These are phyloP conservation scores for Leptobrachium ailaonicum DNA, from an alignment of 2,113 vertebrate genomes.

Conservation along the genomic window DNA sequence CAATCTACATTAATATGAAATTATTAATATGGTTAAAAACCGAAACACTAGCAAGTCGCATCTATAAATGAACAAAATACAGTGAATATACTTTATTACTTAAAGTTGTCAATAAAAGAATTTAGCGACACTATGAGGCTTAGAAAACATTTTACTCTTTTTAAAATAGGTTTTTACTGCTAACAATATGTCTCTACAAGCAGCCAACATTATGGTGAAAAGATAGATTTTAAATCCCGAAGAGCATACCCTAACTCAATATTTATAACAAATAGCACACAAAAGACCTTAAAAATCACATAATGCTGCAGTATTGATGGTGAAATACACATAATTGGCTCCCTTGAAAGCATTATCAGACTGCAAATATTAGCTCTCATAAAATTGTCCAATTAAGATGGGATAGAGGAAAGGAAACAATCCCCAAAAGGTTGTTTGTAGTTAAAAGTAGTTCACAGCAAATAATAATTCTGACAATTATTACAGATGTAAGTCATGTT, in stretches of 20 bases:
- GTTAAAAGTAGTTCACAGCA: slow-evolving; percentile 50
- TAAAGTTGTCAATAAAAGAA: no score
- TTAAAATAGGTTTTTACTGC: slow-evolving; percentile 8
- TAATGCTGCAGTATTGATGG: slow-evolving; percentile 50
- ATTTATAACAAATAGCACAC: slow-evolving; percentile 57
- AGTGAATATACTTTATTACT: no score
- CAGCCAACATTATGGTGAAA: slow-evolving; percentile 36
- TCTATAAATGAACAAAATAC: no score
- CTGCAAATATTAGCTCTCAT: slow-evolving; percentile 60
- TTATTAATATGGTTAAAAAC: no score
- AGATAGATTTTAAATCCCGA: slow-evolving; percentile 54
- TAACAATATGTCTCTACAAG: slow-evolving; percentile 43
- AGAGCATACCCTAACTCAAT: slow-evolving; percentile 57
- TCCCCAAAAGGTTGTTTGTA: slow-evolving; percentile 54
- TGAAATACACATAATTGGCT: slow-evolving; percentile 57
- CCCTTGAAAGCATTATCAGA: slow-evolving; percentile 60
- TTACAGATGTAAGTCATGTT: slow-evolving; percentile 51
- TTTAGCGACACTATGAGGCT: background rate
- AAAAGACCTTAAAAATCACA: slow-evolving; percentile 51
- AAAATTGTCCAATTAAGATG: slow-evolving; percentile 61
- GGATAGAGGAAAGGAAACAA: slow-evolving; percentile 51
- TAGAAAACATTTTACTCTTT: background rate
- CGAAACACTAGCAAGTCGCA: no score
- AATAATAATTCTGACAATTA: slow-evolving; percentile 56
- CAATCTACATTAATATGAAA: no score